Percentiles rank a stretch among this genome's conserved stretches.
These are phyloP conservation scores for Zelostemma sp. DNA, from an alignment of 1,140 invertebrate species.

Conservation along the genomic window DNA sequence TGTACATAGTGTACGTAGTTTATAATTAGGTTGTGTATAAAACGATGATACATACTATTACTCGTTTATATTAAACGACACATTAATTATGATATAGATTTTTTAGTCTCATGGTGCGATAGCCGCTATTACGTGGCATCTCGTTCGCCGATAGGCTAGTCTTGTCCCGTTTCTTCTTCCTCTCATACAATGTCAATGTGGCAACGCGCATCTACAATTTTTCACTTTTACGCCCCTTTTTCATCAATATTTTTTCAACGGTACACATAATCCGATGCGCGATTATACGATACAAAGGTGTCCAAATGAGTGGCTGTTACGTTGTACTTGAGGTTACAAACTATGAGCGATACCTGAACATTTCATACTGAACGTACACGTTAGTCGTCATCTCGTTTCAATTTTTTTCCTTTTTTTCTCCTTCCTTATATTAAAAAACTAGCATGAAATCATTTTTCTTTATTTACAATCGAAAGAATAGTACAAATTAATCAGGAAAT, in stretches of 20 bases:
- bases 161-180: conserved; percentile 58
- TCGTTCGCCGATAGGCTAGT: conserved; percentile 63
- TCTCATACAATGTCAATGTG: conserved; percentile 54
- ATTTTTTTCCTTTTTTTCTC: conserved; percentile 2
- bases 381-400: background rate
- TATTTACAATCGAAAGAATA: background rate
- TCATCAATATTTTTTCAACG: conserved; percentile 6
- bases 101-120: conserved; percentile 68
- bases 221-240: conserved; percentile 7
- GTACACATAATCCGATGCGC: conserved; percentile 31
- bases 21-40: conserved; percentile 70
- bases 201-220: conserved; percentile 28
- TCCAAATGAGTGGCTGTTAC: conserved; percentile 59
- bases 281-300: conserved; percentile 57
- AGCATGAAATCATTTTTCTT: background rate
- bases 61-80: conserved; percentile 69
- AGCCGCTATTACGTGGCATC: conserved; percentile 52
- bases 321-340: conserved; percentile 9
- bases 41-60: conserved; percentile 70
- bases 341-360: conserved; percentile 6
- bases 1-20: conserved; percentile 69
- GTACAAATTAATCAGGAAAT: background rate
- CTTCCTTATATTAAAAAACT: background rate
- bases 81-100: conserved; percentile 69
- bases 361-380: background rate